These are phyloP conservation scores for Notodonta ziczac DNA, from an alignment of 2,888 invertebrate genomes.

Conservation along the genomic window DNA sequence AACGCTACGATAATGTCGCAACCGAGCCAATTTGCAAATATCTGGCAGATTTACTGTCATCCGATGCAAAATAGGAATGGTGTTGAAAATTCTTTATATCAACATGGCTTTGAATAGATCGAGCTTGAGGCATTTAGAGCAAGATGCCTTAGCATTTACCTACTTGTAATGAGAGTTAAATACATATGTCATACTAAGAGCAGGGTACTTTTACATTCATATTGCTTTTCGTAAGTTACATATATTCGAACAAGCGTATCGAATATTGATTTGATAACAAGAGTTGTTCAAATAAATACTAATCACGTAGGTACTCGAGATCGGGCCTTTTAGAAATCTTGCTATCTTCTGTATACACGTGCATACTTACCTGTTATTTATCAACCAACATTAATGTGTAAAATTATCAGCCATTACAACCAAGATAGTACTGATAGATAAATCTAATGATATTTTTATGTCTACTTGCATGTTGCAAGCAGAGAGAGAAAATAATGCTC, in stretches of 20 bases:
- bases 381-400: background rate
- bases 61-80: constrained; percentile 23
- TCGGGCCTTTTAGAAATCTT: background rate
- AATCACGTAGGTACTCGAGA: too few relatives aligned
- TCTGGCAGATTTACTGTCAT: constrained; percentile 44
- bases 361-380: background rate
- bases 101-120: background rate
- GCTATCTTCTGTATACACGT: background rate
- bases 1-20: constrained; percentile 38
- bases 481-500: constrained; percentile 3
- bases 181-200: too few relatives aligned
- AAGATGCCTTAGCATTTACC: too few relatives aligned
- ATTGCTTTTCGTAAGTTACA: too few relatives aligned
- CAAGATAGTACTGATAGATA: constrained; percentile 34
- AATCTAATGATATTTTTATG: constrained; percentile 8
- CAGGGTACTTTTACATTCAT: background rate
- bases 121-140: background rate
- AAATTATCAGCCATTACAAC: constrained; percentile 15
- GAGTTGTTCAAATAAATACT: too few relatives aligned
- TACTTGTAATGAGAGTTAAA: too few relatives aligned
- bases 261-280: too few relatives aligned
- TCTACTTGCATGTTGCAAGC: constrained; percentile 8
- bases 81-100: constrained; percentile 1
- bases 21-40: constrained; percentile 46
- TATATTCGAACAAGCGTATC: too few relatives aligned